Percentiles rank a stretch among this genome's conserved stretches.
These are phyloP conservation scores for Cryptoleucopteryx plumbea DNA, from an alignment of 2,113 vertebrate genomes.

Conservation along the genomic window DNA sequence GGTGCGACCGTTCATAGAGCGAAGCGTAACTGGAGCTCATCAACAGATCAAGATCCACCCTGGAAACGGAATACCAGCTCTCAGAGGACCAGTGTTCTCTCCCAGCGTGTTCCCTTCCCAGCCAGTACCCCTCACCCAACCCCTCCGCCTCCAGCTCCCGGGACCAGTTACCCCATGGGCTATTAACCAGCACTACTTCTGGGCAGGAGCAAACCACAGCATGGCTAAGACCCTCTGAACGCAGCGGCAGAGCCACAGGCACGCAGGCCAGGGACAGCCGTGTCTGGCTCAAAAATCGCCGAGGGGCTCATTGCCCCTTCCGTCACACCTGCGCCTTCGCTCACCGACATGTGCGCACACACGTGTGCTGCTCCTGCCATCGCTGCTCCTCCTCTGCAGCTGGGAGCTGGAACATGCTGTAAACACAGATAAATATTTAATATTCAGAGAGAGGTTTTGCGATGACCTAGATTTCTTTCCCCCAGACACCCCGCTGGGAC, in stretches of 20 bases:
- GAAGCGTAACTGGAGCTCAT: background rate
- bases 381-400: background rate
- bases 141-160: background rate
- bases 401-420: background rate
- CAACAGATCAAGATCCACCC: background rate
- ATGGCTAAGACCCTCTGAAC: accelerated
- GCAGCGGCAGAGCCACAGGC: background rate
- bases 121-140: background rate
- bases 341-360: too few species aligned
- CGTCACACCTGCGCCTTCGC: accelerated
- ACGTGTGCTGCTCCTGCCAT: background rate
- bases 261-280: accelerated
- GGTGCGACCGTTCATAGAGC: background rate
- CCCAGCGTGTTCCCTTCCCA: accelerated
- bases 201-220: background rate
- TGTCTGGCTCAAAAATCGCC: accelerated
- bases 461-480: background rate
- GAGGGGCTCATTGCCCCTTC: accelerated
- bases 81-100: background rate
- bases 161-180: background rate
- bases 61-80: background rate
- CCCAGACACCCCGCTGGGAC: background rate
- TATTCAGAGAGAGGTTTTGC: background rate
- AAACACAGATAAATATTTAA: conserved; percentile 1
- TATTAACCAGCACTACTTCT: accelerated